Base-by-base conservation (phyloP, 2,797 vertebrate genomes). In the Orientallactaga sibirica region DNA sequence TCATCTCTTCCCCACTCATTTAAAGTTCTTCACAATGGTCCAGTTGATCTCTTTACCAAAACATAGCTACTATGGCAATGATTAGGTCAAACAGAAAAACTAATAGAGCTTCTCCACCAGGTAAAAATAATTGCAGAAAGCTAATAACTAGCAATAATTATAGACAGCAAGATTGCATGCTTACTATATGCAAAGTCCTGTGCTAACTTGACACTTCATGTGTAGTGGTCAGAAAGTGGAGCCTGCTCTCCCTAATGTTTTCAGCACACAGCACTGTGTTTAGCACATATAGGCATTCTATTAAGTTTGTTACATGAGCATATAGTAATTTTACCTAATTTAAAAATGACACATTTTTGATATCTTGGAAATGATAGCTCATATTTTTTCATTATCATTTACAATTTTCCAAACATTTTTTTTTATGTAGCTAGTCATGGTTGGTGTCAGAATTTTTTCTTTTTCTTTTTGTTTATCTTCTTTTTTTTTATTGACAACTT, bases 371-470 rank as follows among this genome's bases (percentile, higher is more conserved):
- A 83, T 68, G 5, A 77, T 58, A 58, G 70, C 25, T 83, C 33
- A 29, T 79, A 70, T 64, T n/a, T 96, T 86, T 64, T 81, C 78
- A 94, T 88, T 91, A 76, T 41, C 64, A 66, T 48, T 83, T 92
- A 76, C 4, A 76, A 37, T 68, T 37, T 85, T 83, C 10, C 27
- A 61, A 70, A 85, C 33, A 58, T 75, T 78, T 86, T 33, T 37
- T 58, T 89, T 84, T 37, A 64, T 20, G 68, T 80, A 62, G 24
- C 43, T 80, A 64, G 5, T 66, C 58, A 77, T 19, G 91, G 52
- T 86, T 88, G 19, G 89, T 48, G 19, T 67, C 91, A 89, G 64
- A 91, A 89, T 25, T 43, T 41, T 86, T 88, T 96, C 5, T 25
- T 81, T 88, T n/a, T n/a, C n/a, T n/a, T n/a, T 37, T 37, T 37